A percentile compares a stretch with the other conserved stretches of the same genome.
Evolutionary conservation across 2,797 vertebrate species (phyloP).

Genomic region (Paedocypris micromegethes): DNA sequence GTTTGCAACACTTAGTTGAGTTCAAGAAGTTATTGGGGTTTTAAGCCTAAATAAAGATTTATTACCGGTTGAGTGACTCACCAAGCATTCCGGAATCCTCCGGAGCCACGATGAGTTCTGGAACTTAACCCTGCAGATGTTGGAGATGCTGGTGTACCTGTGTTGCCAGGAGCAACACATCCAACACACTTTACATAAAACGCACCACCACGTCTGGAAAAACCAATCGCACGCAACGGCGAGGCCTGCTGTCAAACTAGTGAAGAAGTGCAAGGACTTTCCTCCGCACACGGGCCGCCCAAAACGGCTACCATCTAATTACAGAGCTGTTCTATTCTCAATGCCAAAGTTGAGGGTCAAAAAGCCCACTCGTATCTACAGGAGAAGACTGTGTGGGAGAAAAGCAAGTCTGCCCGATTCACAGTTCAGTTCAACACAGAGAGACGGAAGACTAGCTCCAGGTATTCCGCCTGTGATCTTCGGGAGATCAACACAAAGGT

Average conservation of each 20-base stretch:
- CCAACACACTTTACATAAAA: neutral
- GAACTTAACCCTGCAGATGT: no score
- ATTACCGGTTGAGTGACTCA: no score
- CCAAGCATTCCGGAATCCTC: no score
- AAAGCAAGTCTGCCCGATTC: slow-evolving; percentile 58
- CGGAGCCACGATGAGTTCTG: no score
- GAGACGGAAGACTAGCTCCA: slow-evolving; percentile 63
- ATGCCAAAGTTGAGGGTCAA: slow-evolving; percentile 61
- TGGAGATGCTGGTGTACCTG: no score
- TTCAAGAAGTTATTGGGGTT: no score
- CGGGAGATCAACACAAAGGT: slow-evolving; percentile 66
- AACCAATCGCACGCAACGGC: no score
- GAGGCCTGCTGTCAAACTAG: neutral
- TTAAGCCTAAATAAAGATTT: no score
- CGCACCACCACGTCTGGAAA: no score
- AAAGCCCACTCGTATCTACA: slow-evolving; percentile 59
- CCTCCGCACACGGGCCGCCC: neutral
- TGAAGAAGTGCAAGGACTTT: slow-evolving; percentile 2
- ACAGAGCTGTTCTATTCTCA: slow-evolving; percentile 62
- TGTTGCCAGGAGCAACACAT: neutral
- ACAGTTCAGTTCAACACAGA: slow-evolving; percentile 58
- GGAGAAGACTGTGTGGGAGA: slow-evolving; percentile 69
- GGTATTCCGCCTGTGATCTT: slow-evolving; percentile 67
- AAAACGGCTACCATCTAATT: slow-evolving; percentile 61
- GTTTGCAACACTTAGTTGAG: no score